A percentile compares a stretch with the other conserved stretches of the same genome.
Evolutionary conservation across 2,113 vertebrate genomes (phyloP).

Genomic region (Ctenomys sociabilis): DNA sequence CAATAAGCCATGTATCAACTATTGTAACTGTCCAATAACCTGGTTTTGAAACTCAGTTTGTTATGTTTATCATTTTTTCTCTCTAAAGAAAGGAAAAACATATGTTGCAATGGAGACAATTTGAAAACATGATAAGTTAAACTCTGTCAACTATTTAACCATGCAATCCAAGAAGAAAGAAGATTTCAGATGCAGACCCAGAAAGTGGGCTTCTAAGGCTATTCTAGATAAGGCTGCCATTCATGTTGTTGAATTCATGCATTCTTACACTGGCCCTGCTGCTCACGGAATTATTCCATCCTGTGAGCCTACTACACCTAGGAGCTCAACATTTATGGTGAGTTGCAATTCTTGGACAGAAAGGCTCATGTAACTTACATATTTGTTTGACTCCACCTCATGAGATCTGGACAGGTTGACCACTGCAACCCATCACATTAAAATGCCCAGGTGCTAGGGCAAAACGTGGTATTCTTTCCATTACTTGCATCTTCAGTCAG

Average conservation of each 20-base stretch:
- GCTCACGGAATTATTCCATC: background rate
- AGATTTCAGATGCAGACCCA: background rate
- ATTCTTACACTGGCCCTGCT: background rate
- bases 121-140: slow-evolving; percentile 76
- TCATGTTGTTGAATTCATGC: background rate
- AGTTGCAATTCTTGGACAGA: background rate
- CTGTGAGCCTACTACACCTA: background rate
- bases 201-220: background rate
- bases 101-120: slow-evolving; percentile 39
- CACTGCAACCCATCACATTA: background rate
- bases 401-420: background rate
- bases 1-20: no score
- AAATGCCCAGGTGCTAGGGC: background rate
- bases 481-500: background rate
- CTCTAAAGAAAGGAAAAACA: slow-evolving; percentile 29
- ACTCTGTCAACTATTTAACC: slow-evolving; percentile 59
- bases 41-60: no score
- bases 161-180: background rate
- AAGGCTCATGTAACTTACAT: slow-evolving; percentile 27
- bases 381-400: slow-evolving; percentile 26
- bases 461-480: background rate
- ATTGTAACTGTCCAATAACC: no score
- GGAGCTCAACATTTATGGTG: background rate
- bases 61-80: no score
- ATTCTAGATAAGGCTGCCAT: slow-evolving; percentile 64